Evolutionary conservation across 1,140 invertebrate genomes (phyloP), one percentile per base, ranked within the genome.

Genomic region (Sycophila sp.): DNA sequence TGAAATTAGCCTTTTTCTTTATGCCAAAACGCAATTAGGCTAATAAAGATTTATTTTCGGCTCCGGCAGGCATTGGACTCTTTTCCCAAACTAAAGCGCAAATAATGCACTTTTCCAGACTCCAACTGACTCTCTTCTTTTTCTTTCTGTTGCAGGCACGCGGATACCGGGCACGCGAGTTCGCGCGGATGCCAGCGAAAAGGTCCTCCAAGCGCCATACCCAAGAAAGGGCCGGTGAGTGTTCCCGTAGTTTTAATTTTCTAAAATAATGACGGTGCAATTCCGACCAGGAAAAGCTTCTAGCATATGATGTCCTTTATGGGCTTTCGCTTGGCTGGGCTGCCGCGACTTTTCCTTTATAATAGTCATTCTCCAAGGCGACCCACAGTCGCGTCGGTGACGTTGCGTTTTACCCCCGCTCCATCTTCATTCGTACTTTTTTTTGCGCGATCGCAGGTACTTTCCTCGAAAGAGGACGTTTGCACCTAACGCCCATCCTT

Each of bases 171-270:
- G 26, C 36, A 53, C 49, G 15, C 49, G 49, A 53, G 49, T 53
- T 53, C n/a, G 49, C 49, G 49, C 5, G 45, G 17, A 7, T 11
- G 15, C 6, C 30, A 13, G 2, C 49, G 26, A 30, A 11, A 26
- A 22, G 7, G 36, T 2, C 1, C 1, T 3, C 0, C 34, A 22
- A 24, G 4, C 24, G 49, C 5, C n/a, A n/a, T n/a, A n/a, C n/a
- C n/a, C n/a, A 19, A 45, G 5, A 28, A n/a, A 24, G 24, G 2
- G n/a, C 1, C 38, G 24, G 38, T 40, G 15, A 60, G 38, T 45
- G 4, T 60, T 28, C 15, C 4, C 15, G 13, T 6, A 60, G 59
- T 49, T 47, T 49, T 63, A 32, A 63, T 47, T 63, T 56, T 49
- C 40, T 49, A 3, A 49, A 63, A 34, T 63, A 63, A 63, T 13